These are phyloP conservation scores for Oreonectes daqikongensis DNA, from an alignment of 2,797 vertebrate species.

Conservation along the genomic window DNA sequence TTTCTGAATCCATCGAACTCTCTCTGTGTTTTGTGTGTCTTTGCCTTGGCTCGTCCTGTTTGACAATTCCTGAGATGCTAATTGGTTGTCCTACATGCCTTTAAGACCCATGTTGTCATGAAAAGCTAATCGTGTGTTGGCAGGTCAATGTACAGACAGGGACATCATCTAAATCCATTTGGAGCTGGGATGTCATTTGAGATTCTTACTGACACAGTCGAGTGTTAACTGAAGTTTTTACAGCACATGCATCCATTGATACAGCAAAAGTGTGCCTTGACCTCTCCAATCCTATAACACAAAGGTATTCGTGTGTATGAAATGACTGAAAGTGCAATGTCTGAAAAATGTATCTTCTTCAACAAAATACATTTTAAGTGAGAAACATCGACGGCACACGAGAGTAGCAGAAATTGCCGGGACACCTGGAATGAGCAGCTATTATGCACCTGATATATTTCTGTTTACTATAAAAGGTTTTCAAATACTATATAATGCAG, in stretches of 20 bases:
- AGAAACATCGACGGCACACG: not conserved
- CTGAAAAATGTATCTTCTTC: not conserved
- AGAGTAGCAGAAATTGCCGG: not conserved
- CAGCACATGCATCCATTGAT: not conserved
- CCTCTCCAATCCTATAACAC: not conserved
- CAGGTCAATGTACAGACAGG: conserved; percentile 17
- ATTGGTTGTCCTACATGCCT: conserved; percentile 27
- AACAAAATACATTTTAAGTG: not conserved
- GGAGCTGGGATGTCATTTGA: not conserved
- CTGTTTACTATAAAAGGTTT: conserved; percentile 7
- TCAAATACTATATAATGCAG: not conserved
- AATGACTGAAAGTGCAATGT: not conserved
- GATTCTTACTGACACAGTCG: not conserved
- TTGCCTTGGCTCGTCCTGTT: not conserved
- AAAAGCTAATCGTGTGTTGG: conserved; percentile 22
- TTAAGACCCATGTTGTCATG: not conserved
- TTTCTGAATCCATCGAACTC: conserved; percentile 19
- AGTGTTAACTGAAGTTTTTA: not conserved
- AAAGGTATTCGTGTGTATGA: not conserved
- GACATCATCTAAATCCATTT: not conserved
- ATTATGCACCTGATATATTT: not conserved
- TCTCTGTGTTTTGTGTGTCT: not conserved
- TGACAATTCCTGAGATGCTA: not conserved
- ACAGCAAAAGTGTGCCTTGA: not conserved
- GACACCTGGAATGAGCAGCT: not conserved